These are phyloP conservation scores for Ophonus ardosiacus DNA, from an alignment of 2,888 invertebrate species.

Conservation along the genomic window DNA sequence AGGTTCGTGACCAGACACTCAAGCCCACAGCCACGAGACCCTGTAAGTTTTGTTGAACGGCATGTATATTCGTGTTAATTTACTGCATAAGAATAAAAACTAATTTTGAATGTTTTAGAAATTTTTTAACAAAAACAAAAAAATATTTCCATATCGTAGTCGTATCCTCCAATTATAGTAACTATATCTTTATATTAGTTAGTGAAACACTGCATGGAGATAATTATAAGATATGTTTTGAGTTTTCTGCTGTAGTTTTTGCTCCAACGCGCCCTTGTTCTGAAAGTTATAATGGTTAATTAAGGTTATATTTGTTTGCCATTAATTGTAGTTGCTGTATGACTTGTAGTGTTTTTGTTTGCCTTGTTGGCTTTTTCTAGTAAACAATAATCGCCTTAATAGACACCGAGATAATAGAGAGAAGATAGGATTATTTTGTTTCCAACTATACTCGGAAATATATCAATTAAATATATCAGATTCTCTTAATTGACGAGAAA, in stretches of 20 bases:
- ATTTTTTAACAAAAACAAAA: too few species aligned
- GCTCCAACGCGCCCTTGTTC: not conserved
- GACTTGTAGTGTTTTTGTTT: slow-evolving; percentile 6
- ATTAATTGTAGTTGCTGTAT: slow-evolving; percentile 17
- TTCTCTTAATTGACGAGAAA: not conserved
- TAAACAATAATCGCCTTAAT: not conserved
- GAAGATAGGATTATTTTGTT: not conserved
- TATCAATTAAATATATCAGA: not conserved
- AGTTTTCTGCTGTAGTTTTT: slow-evolving; percentile 20
- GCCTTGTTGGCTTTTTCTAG: not conserved
- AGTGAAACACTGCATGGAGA: not conserved
- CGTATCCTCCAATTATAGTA: not conserved
- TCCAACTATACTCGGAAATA: not conserved
- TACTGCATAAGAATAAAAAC: too few species aligned
- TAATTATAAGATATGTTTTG: slow-evolving; percentile 13
- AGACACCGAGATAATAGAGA: not conserved
- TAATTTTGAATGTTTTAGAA: too few species aligned
- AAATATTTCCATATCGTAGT: not conserved
- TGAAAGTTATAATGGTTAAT: slow-evolving; percentile 34
- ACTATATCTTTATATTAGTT: not conserved
- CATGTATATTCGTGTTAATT: too few species aligned
- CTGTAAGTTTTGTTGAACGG: too few species aligned
- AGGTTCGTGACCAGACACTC: too few species aligned
- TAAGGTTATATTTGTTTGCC: slow-evolving; percentile 18
- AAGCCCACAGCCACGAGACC: too few species aligned